Conservation (phyloP, 2,888 invertebrate species). For the Hartigia nigra region DNA sequence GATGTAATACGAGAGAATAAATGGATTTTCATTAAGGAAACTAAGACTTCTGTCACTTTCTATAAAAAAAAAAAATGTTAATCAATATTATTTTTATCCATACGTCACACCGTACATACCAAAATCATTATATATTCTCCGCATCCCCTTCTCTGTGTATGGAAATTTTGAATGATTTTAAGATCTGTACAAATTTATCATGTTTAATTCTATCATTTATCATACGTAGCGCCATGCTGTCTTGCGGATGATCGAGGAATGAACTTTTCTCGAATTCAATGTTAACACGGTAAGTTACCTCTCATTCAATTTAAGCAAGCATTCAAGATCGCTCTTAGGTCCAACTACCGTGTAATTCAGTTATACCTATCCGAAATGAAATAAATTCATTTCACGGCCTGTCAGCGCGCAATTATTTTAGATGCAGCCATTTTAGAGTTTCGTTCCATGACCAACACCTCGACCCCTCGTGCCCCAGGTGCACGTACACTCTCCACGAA, state of each 20-base stretch:
- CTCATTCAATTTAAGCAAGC: background rate
- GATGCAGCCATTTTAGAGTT: conserved; percentile 59
- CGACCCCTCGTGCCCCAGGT: conserved; percentile 46
- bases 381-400: conserved; percentile 67
- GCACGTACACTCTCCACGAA: conserved; percentile 32
- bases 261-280: background rate
- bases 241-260: background rate
- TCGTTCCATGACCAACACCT: conserved; percentile 56
- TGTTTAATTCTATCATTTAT: background rate
- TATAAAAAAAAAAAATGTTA: background rate
- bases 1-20: conserved; percentile 55
- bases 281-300: background rate
- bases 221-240: background rate
- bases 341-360: conserved; percentile 65
- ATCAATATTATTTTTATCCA: no score
- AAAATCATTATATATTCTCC: background rate
- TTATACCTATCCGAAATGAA: conserved; percentile 65
- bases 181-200: background rate
- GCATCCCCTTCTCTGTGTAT: background rate
- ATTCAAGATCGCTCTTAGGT: conserved; percentile 46
- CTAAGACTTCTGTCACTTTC: conserved; percentile 1
- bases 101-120: background rate
- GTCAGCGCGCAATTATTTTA: conserved; percentile 66
- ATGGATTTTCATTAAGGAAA: conserved; percentile 59
- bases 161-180: background rate